Evolutionary conservation across 2,888 invertebrate species (phyloP).

Genomic region (Microplitis deprimator): DNA sequence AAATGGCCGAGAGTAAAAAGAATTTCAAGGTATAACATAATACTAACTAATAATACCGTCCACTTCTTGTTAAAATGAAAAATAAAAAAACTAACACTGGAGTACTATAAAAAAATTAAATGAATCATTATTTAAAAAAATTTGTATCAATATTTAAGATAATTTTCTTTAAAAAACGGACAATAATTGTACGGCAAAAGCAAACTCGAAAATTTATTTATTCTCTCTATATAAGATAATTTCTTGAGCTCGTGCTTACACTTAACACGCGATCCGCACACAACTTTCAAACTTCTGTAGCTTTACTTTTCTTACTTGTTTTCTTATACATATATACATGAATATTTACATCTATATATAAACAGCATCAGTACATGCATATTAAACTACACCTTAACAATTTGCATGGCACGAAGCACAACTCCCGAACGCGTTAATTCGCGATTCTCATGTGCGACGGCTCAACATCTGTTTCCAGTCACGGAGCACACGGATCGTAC

Average conservation of each 20-base stretch:
- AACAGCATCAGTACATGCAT: slow-evolving; percentile 11
- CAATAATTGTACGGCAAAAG: slow-evolving; percentile 3
- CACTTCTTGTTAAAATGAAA: no score
- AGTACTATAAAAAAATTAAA: background rate
- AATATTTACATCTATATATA: slow-evolving; percentile 8
- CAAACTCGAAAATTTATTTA: slow-evolving; percentile 42
- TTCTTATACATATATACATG: background rate
- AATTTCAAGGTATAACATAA: background rate
- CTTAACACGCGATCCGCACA: slow-evolving; percentile 56
- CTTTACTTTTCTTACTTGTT: background rate
- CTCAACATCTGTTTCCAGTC: slow-evolving; percentile 42
- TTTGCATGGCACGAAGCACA: slow-evolving; percentile 42
- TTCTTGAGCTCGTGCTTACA: slow-evolving; percentile 56
- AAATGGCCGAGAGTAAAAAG: no score
- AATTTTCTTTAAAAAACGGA: background rate
- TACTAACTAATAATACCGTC: background rate
- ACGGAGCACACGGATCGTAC: slow-evolving; percentile 25
- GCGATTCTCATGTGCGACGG: slow-evolving; percentile 29
- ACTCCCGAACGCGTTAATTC: slow-evolving; percentile 39
- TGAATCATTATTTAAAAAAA: background rate
- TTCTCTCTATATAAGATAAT: slow-evolving; percentile 57
- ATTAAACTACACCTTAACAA: slow-evolving; percentile 18
- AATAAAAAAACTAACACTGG: no score
- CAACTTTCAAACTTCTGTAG: slow-evolving; percentile 33
- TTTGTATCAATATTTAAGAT: background rate